Evolutionary conservation across 1,140 invertebrate genomes (phyloP).

Genomic region (Drosophila pandora): DNA sequence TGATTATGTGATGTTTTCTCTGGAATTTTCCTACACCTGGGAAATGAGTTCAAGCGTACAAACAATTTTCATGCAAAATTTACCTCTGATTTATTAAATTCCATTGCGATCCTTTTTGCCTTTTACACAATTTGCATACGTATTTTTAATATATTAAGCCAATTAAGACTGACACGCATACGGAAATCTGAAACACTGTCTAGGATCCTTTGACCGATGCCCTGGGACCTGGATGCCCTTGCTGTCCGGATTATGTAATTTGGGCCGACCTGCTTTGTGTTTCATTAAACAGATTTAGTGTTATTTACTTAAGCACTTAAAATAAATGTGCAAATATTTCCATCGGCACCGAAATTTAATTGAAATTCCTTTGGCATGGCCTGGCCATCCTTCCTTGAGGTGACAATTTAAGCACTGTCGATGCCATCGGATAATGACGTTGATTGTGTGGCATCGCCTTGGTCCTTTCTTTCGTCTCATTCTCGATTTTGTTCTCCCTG

Average conservation of each 20-base stretch:
- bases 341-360: conserved; percentile 50
- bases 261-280: conserved; percentile 54
- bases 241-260: conserved; percentile 40
- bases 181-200: conserved; percentile 31
- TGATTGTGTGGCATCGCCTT: conserved; percentile 63
- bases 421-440: conserved; percentile 72
- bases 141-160: conserved; percentile 72
- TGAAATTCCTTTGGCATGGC: conserved; percentile 58
- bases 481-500: conserved; percentile 12
- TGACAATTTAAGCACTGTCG: conserved; percentile 75
- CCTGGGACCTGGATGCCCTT: conserved; percentile 24
- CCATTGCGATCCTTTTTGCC: conserved; percentile 51
- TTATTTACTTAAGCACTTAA: conserved; percentile 57
- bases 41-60: conserved; percentile 11
- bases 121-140: conserved; percentile 51
- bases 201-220: conserved; percentile 25
- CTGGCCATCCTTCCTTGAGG: conserved; percentile 43
- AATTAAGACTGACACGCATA: conserved; percentile 51
- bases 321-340: conserved; percentile 49
- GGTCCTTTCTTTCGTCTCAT: conserved; percentile 20
- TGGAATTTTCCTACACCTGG: conserved; percentile 7
- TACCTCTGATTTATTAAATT: conserved; percentile 61
- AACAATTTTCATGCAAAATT: conserved; percentile 27
- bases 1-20: conserved; percentile 10
- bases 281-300: conserved; percentile 63